Evolutionary conservation across 2,888 invertebrate genomes (phyloP).

Genomic region (Torymus auratus): DNA sequence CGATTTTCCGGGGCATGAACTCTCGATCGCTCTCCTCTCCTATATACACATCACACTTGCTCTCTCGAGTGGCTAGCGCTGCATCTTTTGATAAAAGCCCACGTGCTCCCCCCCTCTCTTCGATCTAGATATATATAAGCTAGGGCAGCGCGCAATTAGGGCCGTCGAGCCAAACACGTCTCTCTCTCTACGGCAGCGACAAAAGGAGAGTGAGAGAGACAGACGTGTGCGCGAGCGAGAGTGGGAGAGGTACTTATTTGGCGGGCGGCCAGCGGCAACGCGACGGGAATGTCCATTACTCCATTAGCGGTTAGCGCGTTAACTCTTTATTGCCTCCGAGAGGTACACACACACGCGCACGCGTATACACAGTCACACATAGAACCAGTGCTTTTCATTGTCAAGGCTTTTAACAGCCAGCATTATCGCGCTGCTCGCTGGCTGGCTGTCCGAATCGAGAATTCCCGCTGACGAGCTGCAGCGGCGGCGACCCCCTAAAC

Average conservation of each 20-base stretch:
- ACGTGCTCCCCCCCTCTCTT: background rate
- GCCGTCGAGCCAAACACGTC: background rate
- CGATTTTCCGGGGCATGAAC: conserved; percentile 39
- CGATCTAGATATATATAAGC: background rate
- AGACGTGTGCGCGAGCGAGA: too few relatives aligned
- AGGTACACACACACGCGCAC: background rate
- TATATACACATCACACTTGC: too few relatives aligned
- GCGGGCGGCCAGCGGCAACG: conserved; percentile 63
- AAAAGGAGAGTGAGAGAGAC: background rate
- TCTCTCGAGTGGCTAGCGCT: too few relatives aligned
- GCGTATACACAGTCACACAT: too few relatives aligned
- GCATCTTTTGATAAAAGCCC: conserved; percentile 9
- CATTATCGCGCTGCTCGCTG: conserved; percentile 18
- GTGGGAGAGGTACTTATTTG: conserved; percentile 66
- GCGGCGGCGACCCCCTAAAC: background rate
- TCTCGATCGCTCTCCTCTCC: too few relatives aligned
- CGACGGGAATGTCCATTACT: conserved; percentile 70
- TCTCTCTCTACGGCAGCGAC: background rate
- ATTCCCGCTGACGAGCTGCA: conserved; percentile 3
- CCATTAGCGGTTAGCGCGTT: conserved; percentile 73
- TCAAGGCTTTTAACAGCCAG: conserved; percentile 62
- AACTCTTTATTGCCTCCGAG: conserved; percentile 71
- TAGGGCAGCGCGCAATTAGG: conserved; percentile 32
- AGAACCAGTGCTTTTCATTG: conserved; percentile 67
- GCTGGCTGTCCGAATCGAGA: conserved; percentile 7